Evolutionary conservation across 1,140 invertebrate species (phyloP).

Genomic region (Delia radicum): DNA sequence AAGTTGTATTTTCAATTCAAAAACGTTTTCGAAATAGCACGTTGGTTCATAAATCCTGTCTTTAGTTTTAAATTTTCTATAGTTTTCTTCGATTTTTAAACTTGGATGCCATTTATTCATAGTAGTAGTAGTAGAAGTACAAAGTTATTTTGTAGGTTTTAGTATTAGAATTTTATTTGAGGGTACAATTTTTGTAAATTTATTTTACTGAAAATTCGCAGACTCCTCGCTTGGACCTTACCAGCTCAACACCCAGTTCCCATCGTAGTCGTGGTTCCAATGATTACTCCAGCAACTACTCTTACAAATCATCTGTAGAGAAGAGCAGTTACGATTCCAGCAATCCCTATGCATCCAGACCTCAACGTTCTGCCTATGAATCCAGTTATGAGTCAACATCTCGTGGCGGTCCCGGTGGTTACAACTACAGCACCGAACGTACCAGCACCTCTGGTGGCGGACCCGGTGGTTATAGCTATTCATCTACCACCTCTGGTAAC

Average conservation of each 20-base stretch:
- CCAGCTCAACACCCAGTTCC: constrained; percentile 71
- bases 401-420: constrained; percentile 66
- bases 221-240: constrained; percentile 83
- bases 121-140: no score
- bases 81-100: no score
- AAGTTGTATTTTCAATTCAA: neutral
- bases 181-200: constrained; percentile 15
- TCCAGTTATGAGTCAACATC: constrained; percentile 67
- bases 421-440: constrained; percentile 73
- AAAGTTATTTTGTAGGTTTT: neutral
- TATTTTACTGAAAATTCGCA: constrained; percentile 58
- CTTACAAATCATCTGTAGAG: constrained; percentile 66
- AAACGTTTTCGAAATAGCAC: no score
- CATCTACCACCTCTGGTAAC: constrained; percentile 71
- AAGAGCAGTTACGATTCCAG: constrained; percentile 57
- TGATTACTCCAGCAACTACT: constrained; percentile 82
- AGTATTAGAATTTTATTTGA: neutral
- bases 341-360: constrained; percentile 61
- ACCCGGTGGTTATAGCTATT: constrained; percentile 79
- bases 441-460: constrained; percentile 68
- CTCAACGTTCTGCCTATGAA: constrained; percentile 66
- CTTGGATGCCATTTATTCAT: no score
- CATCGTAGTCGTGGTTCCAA: constrained; percentile 58
- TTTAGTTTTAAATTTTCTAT: no score
- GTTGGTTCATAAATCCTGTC: no score